Evolutionary conservation across 2,888 invertebrate species (phyloP).

Genomic region (Athripsodes cinereus): DNA sequence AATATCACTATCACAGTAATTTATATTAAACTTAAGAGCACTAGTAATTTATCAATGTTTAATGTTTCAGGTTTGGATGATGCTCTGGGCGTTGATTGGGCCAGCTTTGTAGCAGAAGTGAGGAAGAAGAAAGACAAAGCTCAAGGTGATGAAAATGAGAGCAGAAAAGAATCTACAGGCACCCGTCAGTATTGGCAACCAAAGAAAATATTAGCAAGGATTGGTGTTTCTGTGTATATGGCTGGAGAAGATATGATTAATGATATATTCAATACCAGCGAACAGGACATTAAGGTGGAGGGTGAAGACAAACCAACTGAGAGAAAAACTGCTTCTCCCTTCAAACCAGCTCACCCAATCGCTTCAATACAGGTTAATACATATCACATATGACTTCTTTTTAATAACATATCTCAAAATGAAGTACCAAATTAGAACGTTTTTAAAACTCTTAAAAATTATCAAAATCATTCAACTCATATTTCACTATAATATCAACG

Average conservation of each 20-base stretch:
- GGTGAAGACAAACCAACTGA: slow-evolving; percentile 28
- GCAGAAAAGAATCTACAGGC: slow-evolving; percentile 40
- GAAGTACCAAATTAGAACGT: no score
- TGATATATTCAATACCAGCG: slow-evolving; percentile 38
- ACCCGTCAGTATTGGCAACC: slow-evolving; percentile 78
- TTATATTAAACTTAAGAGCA: no score
- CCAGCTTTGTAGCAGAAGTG: slow-evolving; percentile 78
- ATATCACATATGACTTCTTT: no score
- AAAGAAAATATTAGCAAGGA: slow-evolving; percentile 68
- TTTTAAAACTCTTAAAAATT: no score
- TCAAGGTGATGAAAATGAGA: slow-evolving; percentile 40
- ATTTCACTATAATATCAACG: no score
- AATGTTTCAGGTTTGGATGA: slow-evolving; percentile 63
- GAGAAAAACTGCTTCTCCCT: slow-evolving; percentile 33
- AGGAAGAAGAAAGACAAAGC: slow-evolving; percentile 45
- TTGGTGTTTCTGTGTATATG: slow-evolving; percentile 74
- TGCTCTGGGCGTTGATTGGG: slow-evolving; percentile 95
- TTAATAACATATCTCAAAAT: no score
- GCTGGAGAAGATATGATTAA: slow-evolving; percentile 56
- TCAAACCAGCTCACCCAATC: slow-evolving; percentile 46
- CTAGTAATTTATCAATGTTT: no score
- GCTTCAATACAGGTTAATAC: slow-evolving; percentile 46
- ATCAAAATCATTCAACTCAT: no score
- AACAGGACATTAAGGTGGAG: slow-evolving; percentile 33
- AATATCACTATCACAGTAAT: no score